Percentiles rank a stretch among this genome's conserved stretches.
Conservation (phyloP, 2,888 invertebrate species). For the Athalia circularis region DNA sequence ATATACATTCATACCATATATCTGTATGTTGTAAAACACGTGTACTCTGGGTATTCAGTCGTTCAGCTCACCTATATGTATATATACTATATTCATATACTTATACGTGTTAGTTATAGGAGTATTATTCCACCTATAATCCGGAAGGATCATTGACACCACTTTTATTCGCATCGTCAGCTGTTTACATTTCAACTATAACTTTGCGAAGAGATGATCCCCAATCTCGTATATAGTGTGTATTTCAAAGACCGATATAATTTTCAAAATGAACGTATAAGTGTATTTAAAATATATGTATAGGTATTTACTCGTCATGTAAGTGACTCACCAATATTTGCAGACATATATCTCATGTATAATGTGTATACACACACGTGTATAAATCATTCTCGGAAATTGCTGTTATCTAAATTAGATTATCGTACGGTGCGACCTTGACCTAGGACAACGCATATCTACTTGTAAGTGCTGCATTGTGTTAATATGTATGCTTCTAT, state of each 20-base stretch:
- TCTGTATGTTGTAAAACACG: too few relatives aligned
- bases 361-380: not conserved
- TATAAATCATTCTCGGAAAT: slow-evolving; percentile 38
- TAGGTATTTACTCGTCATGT: not conserved
- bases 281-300: not conserved
- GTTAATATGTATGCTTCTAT: not conserved
- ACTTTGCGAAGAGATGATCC: too few relatives aligned
- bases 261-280: too few relatives aligned
- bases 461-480: slow-evolving; percentile 17
- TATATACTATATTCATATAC: too few relatives aligned
- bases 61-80: too few relatives aligned
- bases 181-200: too few relatives aligned
- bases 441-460: slow-evolving; percentile 56
- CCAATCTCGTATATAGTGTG: not conserved
- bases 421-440: slow-evolving; percentile 58
- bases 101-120: slow-evolving; percentile 23
- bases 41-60: too few relatives aligned
- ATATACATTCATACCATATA: too few relatives aligned
- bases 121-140: slow-evolving; percentile 25
- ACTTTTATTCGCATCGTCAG: not conserved
- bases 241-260: not conserved
- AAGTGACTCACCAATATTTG: slow-evolving; percentile 45
- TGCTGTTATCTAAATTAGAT: slow-evolving; percentile 61
- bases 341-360: slow-evolving; percentile 15
- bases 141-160: slow-evolving; percentile 29